A percentile compares a stretch with the other conserved stretches of the same genome.
These are phyloP conservation scores for Melinaea marsaeus DNA, from an alignment of 2,888 invertebrate genomes.

Conservation along the genomic window DNA sequence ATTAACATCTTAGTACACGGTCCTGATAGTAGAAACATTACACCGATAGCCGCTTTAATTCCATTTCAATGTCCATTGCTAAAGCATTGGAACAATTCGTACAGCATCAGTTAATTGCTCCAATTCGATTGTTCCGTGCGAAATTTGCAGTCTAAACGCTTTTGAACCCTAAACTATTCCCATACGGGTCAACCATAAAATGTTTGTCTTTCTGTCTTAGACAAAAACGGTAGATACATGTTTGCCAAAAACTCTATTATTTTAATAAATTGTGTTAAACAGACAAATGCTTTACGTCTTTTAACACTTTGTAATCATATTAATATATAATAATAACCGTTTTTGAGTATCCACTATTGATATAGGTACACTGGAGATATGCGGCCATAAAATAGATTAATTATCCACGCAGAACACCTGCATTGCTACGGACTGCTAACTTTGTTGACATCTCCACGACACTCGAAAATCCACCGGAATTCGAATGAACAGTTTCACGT, in stretches of 20 bases:
- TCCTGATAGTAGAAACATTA: too few species aligned
- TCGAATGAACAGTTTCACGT: constrained; percentile 13
- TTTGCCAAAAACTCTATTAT: background rate
- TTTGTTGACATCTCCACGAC: constrained; percentile 34
- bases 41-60: too few species aligned
- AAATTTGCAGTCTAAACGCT: constrained; percentile 19
- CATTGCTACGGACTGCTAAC: constrained; percentile 33
- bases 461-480: constrained; percentile 25
- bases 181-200: constrained; percentile 5
- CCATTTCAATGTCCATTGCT: constrained; percentile 12
- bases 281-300: too few species aligned
- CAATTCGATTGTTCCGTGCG: constrained; percentile 22
- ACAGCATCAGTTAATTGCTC: constrained; percentile 27
- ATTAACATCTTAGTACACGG: too few species aligned
- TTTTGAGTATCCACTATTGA: too few species aligned
- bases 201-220: constrained; percentile 2
- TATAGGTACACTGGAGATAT: background rate
- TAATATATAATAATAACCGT: too few species aligned
- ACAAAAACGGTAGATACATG: background rate
- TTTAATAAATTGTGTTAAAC: too few species aligned
- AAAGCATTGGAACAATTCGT: constrained; percentile 20
- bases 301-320: too few species aligned
- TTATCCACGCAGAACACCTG: background rate
- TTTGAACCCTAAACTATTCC: constrained; percentile 14
- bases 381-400: background rate